phyloP scores from a whole-genome alignment of 2,797 vertebrate genomes.

The Melopsittacus undulatus region DNA sequence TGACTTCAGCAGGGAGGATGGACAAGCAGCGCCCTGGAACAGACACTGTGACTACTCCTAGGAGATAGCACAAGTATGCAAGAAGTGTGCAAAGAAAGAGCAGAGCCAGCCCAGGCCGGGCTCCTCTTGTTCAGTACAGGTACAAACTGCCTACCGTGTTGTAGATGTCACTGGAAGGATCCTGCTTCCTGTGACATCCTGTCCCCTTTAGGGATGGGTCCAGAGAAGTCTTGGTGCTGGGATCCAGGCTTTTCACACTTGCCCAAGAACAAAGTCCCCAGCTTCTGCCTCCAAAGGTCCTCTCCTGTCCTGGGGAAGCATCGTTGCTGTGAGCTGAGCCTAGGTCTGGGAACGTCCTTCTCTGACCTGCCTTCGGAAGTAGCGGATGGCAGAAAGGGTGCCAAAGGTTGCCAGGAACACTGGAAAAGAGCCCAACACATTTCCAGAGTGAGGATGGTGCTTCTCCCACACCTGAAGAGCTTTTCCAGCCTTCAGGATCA shows the following conservation, averaged over 20 bases:
- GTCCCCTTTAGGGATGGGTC: not conserved
- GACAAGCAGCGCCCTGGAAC: not conserved
- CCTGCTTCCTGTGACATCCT: not conserved
- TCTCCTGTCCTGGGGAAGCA: not conserved
- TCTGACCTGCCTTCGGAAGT: conserved; percentile 84
- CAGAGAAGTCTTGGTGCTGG: not conserved
- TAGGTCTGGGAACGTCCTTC: conserved; percentile 39
- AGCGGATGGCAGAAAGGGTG: conserved; percentile 91
- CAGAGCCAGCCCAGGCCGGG: not conserved
- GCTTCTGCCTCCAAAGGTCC: not conserved
- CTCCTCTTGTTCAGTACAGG: not conserved
- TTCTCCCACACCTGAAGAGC: not conserved
- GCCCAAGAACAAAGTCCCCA: not conserved
- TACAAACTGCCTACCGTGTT: not conserved
- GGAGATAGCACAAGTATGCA: not conserved
- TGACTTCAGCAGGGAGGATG: not conserved
- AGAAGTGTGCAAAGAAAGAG: not conserved
- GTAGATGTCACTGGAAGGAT: not conserved
- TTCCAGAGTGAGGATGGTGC: not conserved
- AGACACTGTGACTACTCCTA: not conserved
- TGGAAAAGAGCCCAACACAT: conserved; percentile 66
- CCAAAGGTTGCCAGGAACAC: conserved; percentile 93
- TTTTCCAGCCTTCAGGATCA: not conserved
- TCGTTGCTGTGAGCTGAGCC: not conserved
- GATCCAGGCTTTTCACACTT: not conserved